phyloP scores from a whole-genome alignment of 2,113 vertebrate species.

The Pomatorhinus ruficollis region DNA sequence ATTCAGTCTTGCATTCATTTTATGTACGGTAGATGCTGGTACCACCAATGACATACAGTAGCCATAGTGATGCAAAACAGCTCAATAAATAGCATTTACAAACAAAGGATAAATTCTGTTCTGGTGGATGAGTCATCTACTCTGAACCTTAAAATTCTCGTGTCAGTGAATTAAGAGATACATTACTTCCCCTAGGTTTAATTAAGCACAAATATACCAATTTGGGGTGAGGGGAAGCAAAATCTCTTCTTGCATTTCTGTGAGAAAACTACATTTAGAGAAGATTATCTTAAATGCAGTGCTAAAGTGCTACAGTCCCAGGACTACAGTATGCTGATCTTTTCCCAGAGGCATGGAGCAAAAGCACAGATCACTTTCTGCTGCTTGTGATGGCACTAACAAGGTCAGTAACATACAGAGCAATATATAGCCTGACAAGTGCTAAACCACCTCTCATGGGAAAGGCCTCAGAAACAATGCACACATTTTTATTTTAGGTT shows the following conservation, averaged over 20 bases:
- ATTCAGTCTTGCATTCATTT: not conserved
- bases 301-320: not conserved
- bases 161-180: slow-evolving; percentile 43
- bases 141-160: slow-evolving; percentile 21
- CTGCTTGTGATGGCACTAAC: not conserved
- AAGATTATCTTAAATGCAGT: not conserved
- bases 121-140: slow-evolving; percentile 45
- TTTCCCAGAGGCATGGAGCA: not conserved
- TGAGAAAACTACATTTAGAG: not conserved
- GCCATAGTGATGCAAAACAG: slow-evolving; percentile 61
- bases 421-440: not conserved
- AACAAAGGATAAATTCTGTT: slow-evolving; percentile 55
- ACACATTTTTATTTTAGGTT: not conserved
- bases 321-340: not conserved
- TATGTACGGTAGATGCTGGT: not conserved
- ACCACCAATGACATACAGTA: slow-evolving; percentile 49
- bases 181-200: slow-evolving; percentile 33
- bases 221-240: not conserved
- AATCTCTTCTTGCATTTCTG: not conserved
- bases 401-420: not conserved
- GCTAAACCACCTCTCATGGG: not conserved
- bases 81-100: slow-evolving; percentile 63
- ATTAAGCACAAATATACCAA: slow-evolving; percentile 14
- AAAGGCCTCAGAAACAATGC: not conserved
- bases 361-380: not conserved